Conservation (phyloP, 2,113 vertebrate species). For the Bombycilla garrulus region DNA sequence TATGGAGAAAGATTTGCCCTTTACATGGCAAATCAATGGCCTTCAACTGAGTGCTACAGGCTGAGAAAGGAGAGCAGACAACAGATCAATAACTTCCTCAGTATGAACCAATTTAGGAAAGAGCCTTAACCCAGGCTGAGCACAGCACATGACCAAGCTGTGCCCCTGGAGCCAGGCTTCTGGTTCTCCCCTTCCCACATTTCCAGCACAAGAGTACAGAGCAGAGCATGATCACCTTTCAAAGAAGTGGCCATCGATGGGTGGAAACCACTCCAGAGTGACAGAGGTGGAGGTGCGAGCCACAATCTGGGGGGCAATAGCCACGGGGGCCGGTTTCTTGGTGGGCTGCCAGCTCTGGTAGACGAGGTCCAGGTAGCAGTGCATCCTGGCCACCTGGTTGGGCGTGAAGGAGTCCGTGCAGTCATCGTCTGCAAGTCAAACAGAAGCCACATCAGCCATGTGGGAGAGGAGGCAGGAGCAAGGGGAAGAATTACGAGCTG, state of each 20-base stretch:
- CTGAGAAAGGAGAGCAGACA: constrained; percentile 52
- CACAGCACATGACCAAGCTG: neutral
- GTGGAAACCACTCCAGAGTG: constrained; percentile 94
- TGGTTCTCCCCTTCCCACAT: neutral
- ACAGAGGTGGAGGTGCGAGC: constrained; percentile 80
- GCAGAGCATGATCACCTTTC: constrained; percentile 87
- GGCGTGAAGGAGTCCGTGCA: constrained; percentile 96
- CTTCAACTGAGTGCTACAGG: constrained; percentile 30
- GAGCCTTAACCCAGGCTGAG: constrained; percentile 7
- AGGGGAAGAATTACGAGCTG: neutral
- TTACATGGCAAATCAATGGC: constrained; percentile 56
- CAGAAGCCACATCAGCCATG: neutral
- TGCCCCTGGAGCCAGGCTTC: rapidly evolving
- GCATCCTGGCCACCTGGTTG: constrained; percentile 98
- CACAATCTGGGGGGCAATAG: constrained; percentile 89
- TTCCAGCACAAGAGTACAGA: neutral
- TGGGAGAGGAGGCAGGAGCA: neutral
- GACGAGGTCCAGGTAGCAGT: constrained; percentile 96
- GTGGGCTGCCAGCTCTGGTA: constrained; percentile 92
- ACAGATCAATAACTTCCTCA: constrained; percentile 54
- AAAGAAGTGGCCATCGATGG: constrained; percentile 91
- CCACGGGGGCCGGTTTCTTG: constrained; percentile 85
- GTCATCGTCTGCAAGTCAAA: constrained; percentile 85
- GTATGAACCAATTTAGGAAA: neutral
- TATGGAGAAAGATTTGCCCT: constrained; percentile 47